phyloP scores from a whole-genome alignment of 2,113 vertebrate species.

The Dromiciops gliroides region DNA sequence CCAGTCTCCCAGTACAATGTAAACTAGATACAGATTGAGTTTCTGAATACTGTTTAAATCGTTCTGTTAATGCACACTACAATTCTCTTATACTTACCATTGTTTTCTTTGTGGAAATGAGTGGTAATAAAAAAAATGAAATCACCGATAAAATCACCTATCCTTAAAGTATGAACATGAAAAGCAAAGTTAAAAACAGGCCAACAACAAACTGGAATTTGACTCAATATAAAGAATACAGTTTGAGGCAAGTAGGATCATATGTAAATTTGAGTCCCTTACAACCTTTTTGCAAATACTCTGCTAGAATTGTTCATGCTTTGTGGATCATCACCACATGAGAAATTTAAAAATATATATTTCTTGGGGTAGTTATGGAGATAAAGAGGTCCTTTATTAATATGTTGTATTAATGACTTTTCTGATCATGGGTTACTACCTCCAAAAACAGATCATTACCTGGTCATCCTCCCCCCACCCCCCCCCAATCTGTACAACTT shows the following conservation, averaged over 20 bases:
- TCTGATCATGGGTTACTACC: not conserved
- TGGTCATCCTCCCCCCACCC: not conserved
- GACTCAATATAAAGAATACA: not conserved
- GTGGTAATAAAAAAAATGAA: not conserved
- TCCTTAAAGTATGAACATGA: not conserved
- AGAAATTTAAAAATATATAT: not conserved
- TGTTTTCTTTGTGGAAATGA: no score
- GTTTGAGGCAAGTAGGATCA: not conserved
- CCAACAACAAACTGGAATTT: not conserved
- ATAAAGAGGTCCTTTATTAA: not conserved
- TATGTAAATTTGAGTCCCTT: not conserved
- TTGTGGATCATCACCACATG: not conserved
- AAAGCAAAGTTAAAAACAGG: not conserved
- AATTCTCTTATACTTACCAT: not conserved
- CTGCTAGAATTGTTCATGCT: not conserved
- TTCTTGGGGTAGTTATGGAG: not conserved
- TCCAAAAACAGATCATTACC: not conserved
- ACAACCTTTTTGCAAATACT: not conserved
- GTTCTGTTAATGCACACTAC: not conserved
- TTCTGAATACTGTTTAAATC: not conserved
- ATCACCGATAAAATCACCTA: not conserved
- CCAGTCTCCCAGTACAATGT: not conserved
- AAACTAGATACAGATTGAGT: not conserved
- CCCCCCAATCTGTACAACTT: not conserved
- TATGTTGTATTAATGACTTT: not conserved